A percentile compares a stretch with the other conserved stretches of the same genome.
Evolutionary conservation across 2,797 vertebrate species (phyloP).

Genomic region (Serranus cabrilla): DNA sequence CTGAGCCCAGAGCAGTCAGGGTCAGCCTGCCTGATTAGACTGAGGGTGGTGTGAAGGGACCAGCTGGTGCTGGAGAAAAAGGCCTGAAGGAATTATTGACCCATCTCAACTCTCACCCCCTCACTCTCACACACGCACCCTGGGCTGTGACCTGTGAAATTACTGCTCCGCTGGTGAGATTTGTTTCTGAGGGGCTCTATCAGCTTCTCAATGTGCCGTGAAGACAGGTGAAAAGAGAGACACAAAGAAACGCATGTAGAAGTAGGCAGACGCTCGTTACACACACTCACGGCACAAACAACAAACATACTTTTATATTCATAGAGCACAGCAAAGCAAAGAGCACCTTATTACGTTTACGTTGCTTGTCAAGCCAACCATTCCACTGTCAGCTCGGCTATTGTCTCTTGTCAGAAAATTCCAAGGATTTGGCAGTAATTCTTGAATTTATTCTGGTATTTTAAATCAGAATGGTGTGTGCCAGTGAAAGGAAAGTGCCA

Average conservation of each 20-base stretch:
- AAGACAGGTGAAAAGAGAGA: conserved; percentile 72
- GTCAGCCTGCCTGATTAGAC: conserved; percentile 78
- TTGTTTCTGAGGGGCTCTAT: conserved; percentile 82
- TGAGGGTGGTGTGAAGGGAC: conserved; percentile 71
- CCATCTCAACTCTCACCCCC: conserved; percentile 77
- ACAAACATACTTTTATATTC: conserved; percentile 22
- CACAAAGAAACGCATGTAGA: conserved; percentile 34
- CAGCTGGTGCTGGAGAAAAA: conserved; percentile 79
- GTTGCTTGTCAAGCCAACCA: conserved; percentile 1
- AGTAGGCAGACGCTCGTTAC: conserved; percentile 20
- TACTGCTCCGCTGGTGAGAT: conserved; percentile 76
- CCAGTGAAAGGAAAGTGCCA: conserved; percentile 47
- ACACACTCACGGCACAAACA: neutral
- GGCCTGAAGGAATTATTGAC: conserved; percentile 84
- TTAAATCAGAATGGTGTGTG: conserved; percentile 35
- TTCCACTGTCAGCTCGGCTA: conserved; percentile 26
- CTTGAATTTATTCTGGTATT: conserved; percentile 46
- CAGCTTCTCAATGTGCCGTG: conserved; percentile 79
- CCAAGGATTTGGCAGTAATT: conserved; percentile 45
- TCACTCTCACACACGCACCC: conserved; percentile 62
- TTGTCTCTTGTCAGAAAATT: conserved; percentile 33
- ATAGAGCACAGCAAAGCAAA: conserved; percentile 19
- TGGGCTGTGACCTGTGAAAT: conserved; percentile 87
- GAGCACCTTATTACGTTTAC: conserved; percentile 23
- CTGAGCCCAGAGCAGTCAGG: conserved; percentile 73